phyloP scores from a whole-genome alignment of 1,140 invertebrate genomes.

The Maconellicoccus hirsutus region DNA sequence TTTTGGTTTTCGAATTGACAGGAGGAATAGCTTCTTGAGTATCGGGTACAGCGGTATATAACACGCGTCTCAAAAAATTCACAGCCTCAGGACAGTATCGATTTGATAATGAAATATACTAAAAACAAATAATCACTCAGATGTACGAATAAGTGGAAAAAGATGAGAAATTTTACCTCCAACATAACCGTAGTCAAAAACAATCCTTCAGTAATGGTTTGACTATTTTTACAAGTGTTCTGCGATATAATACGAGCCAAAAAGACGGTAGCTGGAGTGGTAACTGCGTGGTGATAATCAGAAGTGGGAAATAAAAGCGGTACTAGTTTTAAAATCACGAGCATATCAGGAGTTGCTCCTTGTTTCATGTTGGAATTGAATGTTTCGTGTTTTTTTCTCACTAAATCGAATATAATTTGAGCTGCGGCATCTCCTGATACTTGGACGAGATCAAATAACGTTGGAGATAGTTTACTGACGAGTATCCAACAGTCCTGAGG shows the following conservation, averaged over 20 bases:
- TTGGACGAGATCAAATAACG: conserved; percentile 61
- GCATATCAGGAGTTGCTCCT: conserved; percentile 18
- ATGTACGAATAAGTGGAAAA: no score
- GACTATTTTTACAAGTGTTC: conserved; percentile 45
- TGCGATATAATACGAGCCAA: conserved; percentile 64
- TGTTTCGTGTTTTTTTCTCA: conserved; percentile 59
- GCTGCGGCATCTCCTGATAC: conserved; percentile 52
- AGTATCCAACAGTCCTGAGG: conserved; percentile 30
- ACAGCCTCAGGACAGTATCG: conserved; percentile 62
- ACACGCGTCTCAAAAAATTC: conserved; percentile 59
- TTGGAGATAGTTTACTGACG: conserved; percentile 44
- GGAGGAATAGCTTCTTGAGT: background rate
- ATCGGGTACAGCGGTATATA: conserved; percentile 32
- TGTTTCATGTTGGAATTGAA: conserved; percentile 32
- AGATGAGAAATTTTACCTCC: conserved; percentile 44
- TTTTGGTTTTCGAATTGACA: conserved; percentile 6
- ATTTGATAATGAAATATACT: conserved; percentile 69
- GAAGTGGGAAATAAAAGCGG: conserved; percentile 72
- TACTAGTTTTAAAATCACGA: conserved; percentile 68
- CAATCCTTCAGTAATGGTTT: conserved; percentile 63
- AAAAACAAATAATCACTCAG: background rate
- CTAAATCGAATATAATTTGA: conserved; percentile 49
- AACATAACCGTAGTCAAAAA: conserved; percentile 58
- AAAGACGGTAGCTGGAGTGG: conserved; percentile 69
- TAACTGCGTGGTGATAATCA: conserved; percentile 75